Conservation (phyloP, 2,888 invertebrate species). For the Nyleta sp. region DNA sequence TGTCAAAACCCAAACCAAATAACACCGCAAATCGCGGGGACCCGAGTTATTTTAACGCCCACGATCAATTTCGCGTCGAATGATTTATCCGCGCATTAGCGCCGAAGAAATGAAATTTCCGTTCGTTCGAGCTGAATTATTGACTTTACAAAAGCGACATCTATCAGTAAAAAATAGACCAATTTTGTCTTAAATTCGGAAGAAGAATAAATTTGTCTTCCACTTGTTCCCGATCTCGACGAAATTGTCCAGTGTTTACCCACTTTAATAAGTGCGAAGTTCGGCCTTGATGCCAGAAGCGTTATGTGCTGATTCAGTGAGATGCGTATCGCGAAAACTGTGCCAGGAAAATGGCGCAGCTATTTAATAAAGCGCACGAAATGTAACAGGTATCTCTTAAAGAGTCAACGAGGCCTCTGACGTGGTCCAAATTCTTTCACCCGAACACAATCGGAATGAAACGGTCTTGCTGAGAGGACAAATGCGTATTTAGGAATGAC, state of each 20-base stretch:
- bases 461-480: no score
- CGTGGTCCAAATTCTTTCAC: no score
- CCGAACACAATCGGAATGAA: no score
- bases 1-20: neutral
- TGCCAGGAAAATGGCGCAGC: conserved; percentile 77
- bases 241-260: conserved; percentile 36
- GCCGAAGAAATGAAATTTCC: conserved; percentile 14
- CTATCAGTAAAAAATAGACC: neutral
- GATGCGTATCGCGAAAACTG: conserved; percentile 71
- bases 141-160: neutral
- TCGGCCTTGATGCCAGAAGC: conserved; percentile 71
- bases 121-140: conserved; percentile 7
- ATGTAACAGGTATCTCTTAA: conserved; percentile 56
- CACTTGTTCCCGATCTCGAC: neutral
- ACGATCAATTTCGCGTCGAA: conserved; percentile 36
- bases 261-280: conserved; percentile 67
- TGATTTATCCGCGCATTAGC: conserved; percentile 40
- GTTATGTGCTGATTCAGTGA: conserved; percentile 72
- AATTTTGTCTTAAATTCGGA: no score
- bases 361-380: conserved; percentile 77
- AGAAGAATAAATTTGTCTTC: no score
- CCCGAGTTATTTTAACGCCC: conserved; percentile 37
- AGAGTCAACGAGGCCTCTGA: conserved; percentile 11
- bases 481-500: no score
- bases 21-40: neutral